A percentile compares a stretch with the other conserved stretches of the same genome.
Evolutionary conservation across 2,113 vertebrate genomes (phyloP).

Genomic region (Macrotus californicus): DNA sequence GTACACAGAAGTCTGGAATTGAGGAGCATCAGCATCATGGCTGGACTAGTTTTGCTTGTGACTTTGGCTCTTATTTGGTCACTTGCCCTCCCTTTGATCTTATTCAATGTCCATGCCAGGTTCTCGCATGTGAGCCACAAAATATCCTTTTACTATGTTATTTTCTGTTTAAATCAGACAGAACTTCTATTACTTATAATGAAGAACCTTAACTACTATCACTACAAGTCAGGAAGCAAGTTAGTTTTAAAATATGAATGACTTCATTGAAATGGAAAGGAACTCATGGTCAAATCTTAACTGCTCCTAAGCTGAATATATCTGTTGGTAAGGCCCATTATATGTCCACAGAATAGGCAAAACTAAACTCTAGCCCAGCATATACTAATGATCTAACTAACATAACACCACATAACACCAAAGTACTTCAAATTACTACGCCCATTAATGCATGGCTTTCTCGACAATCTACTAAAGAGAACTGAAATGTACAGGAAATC

Average conservation of each 20-base stretch:
- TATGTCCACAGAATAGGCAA: not conserved
- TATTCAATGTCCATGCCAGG: not conserved
- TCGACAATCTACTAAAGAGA: not conserved
- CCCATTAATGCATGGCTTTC: not conserved
- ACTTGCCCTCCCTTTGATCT: not conserved
- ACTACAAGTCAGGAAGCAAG: not conserved
- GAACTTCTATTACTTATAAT: not conserved
- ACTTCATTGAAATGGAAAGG: conserved; percentile 13
- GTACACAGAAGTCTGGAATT: not conserved
- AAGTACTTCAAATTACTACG: not conserved
- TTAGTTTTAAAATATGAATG: conserved; percentile 1
- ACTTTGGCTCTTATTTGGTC: not conserved
- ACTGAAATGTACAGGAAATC: not conserved
- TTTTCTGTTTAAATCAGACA: not conserved
- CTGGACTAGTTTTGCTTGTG: not conserved
- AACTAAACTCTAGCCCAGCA: not conserved
- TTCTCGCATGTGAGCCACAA: not conserved
- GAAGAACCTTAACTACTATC: not conserved
- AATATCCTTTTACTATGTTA: not conserved
- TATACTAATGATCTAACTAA: not conserved
- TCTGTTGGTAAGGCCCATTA: not conserved
- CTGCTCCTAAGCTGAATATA: not conserved
- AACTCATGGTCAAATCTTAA: conserved; percentile 22
- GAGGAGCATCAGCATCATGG: not conserved
- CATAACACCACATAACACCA: not conserved